Percentiles rank a stretch among this genome's conserved stretches.
These are phyloP conservation scores for Drosophila santomea DNA, from an alignment of 1,140 invertebrate species.

Conservation along the genomic window DNA sequence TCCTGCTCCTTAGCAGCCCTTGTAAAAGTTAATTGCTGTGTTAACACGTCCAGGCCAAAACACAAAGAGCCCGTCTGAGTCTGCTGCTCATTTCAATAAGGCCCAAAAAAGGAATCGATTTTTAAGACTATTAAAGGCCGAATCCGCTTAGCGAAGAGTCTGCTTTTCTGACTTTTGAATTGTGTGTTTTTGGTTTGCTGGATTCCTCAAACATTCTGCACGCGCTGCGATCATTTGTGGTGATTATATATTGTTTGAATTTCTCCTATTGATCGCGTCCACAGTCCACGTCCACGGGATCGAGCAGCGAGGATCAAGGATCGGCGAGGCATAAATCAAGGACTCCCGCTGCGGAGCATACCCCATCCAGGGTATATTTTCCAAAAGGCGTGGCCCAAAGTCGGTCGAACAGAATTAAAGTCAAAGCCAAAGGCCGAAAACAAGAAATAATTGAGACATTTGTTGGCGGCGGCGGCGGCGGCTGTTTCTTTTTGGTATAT, in stretches of 20 bases:
- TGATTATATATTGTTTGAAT: slow-evolving; percentile 53
- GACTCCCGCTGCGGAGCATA: slow-evolving; percentile 61
- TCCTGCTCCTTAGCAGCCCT: slow-evolving; percentile 55
- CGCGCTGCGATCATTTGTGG: slow-evolving; percentile 68
- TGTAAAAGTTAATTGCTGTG: slow-evolving; percentile 77
- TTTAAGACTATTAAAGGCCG: slow-evolving; percentile 71
- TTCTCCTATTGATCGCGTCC: slow-evolving; percentile 62
- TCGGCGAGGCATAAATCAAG: slow-evolving; percentile 75
- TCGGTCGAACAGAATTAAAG: slow-evolving; percentile 37
- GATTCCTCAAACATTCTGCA: slow-evolving; percentile 67
- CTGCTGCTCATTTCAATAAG: slow-evolving; percentile 73
- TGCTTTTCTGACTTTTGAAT: slow-evolving; percentile 24
- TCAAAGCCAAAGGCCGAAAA: slow-evolving; percentile 39
- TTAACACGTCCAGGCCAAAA: slow-evolving; percentile 64
- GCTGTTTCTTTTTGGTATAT: slow-evolving; percentile 36
- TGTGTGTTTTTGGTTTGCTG: slow-evolving; percentile 12
- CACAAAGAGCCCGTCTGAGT: slow-evolving; percentile 25
- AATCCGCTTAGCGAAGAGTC: slow-evolving; percentile 65
- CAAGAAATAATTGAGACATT: slow-evolving; percentile 68
- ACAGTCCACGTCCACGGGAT: background rate
- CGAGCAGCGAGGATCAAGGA: slow-evolving; percentile 62
- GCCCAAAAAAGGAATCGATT: slow-evolving; percentile 56
- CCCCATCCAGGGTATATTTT: slow-evolving; percentile 25
- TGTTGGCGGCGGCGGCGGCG: slow-evolving; percentile 38
- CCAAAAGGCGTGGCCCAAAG: slow-evolving; percentile 44